These are phyloP conservation scores for Crenuchus spilurus DNA, from an alignment of 2,797 vertebrate species.

Conservation along the genomic window DNA sequence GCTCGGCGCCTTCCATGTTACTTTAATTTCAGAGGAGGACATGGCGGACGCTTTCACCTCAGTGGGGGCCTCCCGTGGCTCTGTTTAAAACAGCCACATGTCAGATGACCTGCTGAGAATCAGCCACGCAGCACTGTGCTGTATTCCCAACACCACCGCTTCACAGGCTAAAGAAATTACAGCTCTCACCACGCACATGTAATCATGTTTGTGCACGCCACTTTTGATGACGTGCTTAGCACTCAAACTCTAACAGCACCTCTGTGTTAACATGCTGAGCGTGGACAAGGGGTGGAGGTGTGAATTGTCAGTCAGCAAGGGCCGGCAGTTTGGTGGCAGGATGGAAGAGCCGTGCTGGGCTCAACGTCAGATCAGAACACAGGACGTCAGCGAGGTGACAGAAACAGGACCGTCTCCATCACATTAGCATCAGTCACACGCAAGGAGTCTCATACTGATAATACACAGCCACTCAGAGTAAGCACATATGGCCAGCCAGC, in stretches of 20 bases:
- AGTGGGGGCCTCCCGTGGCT: conserved; percentile 89
- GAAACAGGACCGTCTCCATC: neutral
- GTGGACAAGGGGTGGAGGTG: neutral
- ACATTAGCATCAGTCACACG: neutral
- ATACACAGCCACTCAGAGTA: neutral
- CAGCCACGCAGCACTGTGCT: neutral
- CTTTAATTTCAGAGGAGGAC: conserved; percentile 90
- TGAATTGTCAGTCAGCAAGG: neutral
- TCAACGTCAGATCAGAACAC: neutral
- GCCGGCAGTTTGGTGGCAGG: neutral
- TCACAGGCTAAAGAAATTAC: neutral
- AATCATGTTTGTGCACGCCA: neutral
- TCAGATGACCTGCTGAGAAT: neutral
- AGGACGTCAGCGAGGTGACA: neutral
- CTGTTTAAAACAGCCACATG: conserved; percentile 70
- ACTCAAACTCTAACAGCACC: neutral
- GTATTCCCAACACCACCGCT: neutral
- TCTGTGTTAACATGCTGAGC: neutral
- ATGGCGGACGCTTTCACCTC: conserved; percentile 87
- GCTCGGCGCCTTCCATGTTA: conserved; percentile 88
- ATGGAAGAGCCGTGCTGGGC: neutral
- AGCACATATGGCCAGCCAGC: no score
- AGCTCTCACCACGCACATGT: neutral
- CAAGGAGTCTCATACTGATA: neutral
- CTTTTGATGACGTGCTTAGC: neutral